These are phyloP conservation scores for Myotis davidii DNA, from an alignment of 2,113 vertebrate species.

Conservation along the genomic window DNA sequence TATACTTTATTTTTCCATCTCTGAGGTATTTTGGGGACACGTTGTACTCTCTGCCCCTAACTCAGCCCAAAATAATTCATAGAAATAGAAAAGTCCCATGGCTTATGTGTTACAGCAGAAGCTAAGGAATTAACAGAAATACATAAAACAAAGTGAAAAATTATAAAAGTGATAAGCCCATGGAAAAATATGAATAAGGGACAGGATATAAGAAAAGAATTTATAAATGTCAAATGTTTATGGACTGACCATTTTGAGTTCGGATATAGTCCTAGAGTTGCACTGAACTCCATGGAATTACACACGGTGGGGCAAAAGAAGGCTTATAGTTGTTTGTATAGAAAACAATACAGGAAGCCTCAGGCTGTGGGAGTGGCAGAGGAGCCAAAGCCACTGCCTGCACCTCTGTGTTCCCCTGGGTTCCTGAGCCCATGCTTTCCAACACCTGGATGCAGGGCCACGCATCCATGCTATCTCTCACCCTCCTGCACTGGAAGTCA, in stretches of 20 bases:
- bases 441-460: fast-evolving
- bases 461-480: fast-evolving
- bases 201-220: background rate
- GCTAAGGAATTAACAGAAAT: background rate
- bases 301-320: background rate
- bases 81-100: background rate
- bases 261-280: background rate
- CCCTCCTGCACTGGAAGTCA: fast-evolving
- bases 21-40: background rate
- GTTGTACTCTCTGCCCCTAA: background rate
- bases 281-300: background rate
- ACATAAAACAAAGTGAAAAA: background rate
- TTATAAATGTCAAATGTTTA: background rate
- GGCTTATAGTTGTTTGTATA: background rate
- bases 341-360: background rate
- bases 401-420: background rate
- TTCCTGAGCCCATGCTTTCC: background rate
- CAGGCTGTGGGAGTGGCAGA: background rate
- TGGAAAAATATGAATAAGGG: background rate
- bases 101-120: background rate
- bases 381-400: background rate
- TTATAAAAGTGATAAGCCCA: background rate
- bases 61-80: background rate
- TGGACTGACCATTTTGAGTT: background rate
- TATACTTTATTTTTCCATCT: background rate